Base-by-base conservation (phyloP, 2,797 vertebrate genomes). In the Ara ararauna region DNA sequence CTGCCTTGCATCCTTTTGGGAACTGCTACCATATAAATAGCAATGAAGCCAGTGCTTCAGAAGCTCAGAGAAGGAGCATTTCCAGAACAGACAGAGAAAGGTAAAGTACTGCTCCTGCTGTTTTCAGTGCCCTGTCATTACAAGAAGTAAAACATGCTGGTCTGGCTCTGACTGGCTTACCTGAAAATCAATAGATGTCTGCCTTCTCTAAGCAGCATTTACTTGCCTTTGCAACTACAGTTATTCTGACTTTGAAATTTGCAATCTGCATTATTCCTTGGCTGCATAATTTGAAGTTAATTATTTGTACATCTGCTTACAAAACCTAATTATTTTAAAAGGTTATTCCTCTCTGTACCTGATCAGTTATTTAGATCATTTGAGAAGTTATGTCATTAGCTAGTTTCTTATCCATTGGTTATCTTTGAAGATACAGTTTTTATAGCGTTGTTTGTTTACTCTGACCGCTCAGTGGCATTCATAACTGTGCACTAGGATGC, bases 251-350 rank as follows among this genome's bases (percentile, higher is more conserved):
- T 74, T 82, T 50, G 75, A 60, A 87, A 90, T 91, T 82, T 66
- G 40, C n/a, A 81, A 56, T 85, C 66, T 84, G 61, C 74, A 47
- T 84, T 85, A 93, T 89, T 89, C 38, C 53, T 77, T 82, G 34
- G 42, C 22, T 93, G 45, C 82, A 87, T 94, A 94, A 93, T 93
- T 96, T 96, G 78, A 92, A 93, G 87, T 74, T 90, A 95, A 95
- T 94, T 95, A 94, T 91, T 95, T 95, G 84, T 97, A 76, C 30
- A 48, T 78, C 44, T 88, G 58, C 38, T 94, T 96, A 76, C 34
- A 91, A 89, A 96, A 95, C 90, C 38, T 89, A 95, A 82, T 65
- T 32, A 73, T 90, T 96, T 97, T 61, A 36, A 84, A 97, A 92
- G 61, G 73, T 93, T 94, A 83, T 68, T 96, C 36, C 17, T 78